Percentiles rank a stretch among this genome's conserved stretches.
Evolutionary conservation across 2,113 vertebrate genomes (phyloP).

Genomic region (Dipodomys spectabilis): DNA sequence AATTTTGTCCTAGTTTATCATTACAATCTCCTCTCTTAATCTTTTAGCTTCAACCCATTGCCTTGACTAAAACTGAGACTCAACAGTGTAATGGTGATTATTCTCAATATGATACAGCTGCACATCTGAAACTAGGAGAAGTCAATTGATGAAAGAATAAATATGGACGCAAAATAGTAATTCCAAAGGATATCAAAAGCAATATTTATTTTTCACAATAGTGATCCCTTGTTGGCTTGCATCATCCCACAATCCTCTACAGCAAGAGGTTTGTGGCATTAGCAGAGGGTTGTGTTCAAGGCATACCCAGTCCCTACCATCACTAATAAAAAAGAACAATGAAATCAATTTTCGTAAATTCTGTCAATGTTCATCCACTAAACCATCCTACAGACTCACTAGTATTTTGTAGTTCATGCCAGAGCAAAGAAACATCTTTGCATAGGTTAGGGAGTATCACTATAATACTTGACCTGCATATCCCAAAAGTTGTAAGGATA

Average conservation of each 20-base stretch:
- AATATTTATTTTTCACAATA: neutral
- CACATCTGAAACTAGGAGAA: constrained; percentile 21
- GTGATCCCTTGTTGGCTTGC: neutral
- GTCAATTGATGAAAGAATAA: neutral
- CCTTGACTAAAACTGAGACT: neutral
- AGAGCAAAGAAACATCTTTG: too few species aligned
- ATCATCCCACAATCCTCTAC: neutral
- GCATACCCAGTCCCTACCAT: constrained; percentile 85
- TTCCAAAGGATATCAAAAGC: constrained; percentile 3
- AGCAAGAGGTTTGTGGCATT: neutral
- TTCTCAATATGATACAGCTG: neutral
- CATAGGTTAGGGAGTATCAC: too few species aligned
- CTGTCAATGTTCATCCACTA: too few species aligned
- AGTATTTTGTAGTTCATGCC: too few species aligned
- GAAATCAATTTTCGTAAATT: too few species aligned
- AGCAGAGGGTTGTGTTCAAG: neutral
- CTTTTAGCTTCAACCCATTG: neutral
- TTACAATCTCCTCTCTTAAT: neutral
- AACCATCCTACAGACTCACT: too few species aligned
- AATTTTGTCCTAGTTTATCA: neutral
- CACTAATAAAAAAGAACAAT: too few species aligned
- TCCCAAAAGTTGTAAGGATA: neutral
- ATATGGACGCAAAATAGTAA: constrained; percentile 11
- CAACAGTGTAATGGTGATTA: neutral
- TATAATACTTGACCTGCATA: neutral